phyloP scores from a whole-genome alignment of 2,113 vertebrate genomes.

The Dasyornis broadbenti region DNA sequence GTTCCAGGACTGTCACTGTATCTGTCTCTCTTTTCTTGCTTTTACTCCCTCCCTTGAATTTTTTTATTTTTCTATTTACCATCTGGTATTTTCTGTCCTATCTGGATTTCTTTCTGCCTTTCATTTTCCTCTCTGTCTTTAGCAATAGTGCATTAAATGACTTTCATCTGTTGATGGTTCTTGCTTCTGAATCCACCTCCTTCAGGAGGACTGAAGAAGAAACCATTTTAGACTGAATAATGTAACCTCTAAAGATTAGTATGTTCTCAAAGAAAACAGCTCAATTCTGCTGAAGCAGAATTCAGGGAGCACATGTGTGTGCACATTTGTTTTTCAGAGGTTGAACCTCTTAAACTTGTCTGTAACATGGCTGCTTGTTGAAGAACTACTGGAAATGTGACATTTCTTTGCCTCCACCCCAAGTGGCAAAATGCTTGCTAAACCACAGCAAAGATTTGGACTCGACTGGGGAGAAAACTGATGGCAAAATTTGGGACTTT shows the following conservation, averaged over 20 bases:
- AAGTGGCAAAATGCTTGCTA: background rate
- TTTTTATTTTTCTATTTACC: background rate
- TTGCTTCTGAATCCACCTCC: background rate
- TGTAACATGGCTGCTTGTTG: background rate
- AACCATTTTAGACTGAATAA: background rate
- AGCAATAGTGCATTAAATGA: background rate
- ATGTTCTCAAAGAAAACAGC: background rate
- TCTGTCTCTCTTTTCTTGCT: background rate
- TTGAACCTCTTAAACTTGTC: background rate
- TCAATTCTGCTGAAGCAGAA: background rate
- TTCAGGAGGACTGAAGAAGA: background rate
- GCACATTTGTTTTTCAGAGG: background rate
- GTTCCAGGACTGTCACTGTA: background rate
- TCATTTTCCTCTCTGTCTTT: background rate
- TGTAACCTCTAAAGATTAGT: background rate
- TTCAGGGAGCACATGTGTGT: background rate
- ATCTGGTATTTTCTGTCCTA: background rate
- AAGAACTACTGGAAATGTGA: background rate
- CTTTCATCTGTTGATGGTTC: background rate
- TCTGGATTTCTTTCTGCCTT: background rate
- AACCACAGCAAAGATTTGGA: background rate
- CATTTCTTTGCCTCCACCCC: background rate
- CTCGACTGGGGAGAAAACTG: background rate
- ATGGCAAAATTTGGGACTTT: background rate
- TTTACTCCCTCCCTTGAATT: background rate